Conservation (phyloP, 2,113 vertebrate genomes). For the Macrotis lagotis region DNA sequence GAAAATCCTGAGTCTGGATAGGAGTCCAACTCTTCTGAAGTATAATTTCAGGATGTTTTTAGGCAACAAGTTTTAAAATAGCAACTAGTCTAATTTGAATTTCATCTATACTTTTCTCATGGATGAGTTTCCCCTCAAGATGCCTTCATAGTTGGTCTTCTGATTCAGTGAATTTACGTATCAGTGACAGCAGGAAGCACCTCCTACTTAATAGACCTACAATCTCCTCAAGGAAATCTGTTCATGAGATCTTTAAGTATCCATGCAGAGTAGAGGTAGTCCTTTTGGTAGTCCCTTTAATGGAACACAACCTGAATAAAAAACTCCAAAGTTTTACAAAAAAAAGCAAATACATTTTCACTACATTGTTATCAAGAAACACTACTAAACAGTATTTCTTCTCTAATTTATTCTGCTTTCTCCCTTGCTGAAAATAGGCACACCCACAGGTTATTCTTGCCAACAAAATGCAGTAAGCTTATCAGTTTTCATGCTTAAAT, state of each 20-base stretch:
- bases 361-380: conserved; percentile 7
- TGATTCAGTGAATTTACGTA: not conserved
- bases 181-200: not conserved
- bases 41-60: not conserved
- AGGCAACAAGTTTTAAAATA: not conserved
- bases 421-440: not conserved
- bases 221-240: conserved; percentile 8
- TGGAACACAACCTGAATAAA: not conserved
- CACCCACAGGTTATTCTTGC: not conserved
- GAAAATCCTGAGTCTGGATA: not conserved
- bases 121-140: not conserved
- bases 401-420: not conserved
- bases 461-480: conserved; percentile 36
- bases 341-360: conserved; percentile 8
- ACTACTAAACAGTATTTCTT: not conserved
- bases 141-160: not conserved
- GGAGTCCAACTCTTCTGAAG: not conserved
- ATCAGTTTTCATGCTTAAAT: conserved; percentile 28
- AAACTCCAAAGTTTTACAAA: conserved; percentile 4
- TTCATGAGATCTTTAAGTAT: not conserved
- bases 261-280: not conserved
- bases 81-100: not conserved
- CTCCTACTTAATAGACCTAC: not conserved
- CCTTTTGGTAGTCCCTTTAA: conserved; percentile 6
- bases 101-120: not conserved